phyloP scores from a whole-genome alignment of 2,888 invertebrate genomes.

The Meta bourneti region DNA sequence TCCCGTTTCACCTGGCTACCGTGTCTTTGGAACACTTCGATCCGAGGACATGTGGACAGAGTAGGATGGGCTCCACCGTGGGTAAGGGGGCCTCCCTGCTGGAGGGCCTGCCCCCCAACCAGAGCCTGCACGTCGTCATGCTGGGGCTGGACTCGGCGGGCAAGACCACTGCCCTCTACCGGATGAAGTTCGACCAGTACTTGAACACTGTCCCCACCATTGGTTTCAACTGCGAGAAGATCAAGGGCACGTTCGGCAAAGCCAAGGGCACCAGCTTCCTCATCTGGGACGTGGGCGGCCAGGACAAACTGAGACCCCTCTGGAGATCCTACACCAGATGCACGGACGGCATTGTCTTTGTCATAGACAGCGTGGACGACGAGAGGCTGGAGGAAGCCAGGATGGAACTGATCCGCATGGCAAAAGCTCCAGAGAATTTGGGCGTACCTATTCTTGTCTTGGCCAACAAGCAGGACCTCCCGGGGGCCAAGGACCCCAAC shows the following conservation, averaged over 20 bases:
- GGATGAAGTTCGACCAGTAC: conserved; percentile 98
- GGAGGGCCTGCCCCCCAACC: conserved; percentile 88
- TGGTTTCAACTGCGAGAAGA: conserved; percentile 98
- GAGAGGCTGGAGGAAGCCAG: conserved; percentile 98
- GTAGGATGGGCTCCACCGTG: conserved; percentile 74
- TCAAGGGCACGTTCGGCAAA: conserved; percentile 92
- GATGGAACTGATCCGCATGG: conserved; percentile 95
- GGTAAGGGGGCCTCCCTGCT: conserved; percentile 83
- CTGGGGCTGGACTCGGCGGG: conserved; percentile 97
- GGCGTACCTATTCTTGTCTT: conserved; percentile 95
- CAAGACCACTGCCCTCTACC: conserved; percentile 97
- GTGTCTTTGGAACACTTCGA: too few species aligned
- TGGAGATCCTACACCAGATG: conserved; percentile 99
- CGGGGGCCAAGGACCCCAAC: conserved; percentile 91
- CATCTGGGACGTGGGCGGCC: conserved; percentile 99
- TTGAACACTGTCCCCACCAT: conserved; percentile 98
- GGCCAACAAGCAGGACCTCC: conserved; percentile 95
- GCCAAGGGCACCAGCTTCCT: conserved; percentile 96
- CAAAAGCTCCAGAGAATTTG: conserved; percentile 92
- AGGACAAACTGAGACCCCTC: conserved; percentile 95
- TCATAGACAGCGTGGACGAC: conserved; percentile 95
- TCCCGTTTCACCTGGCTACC: too few species aligned
- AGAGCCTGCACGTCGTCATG: conserved; percentile 95
- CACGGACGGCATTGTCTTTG: conserved; percentile 98
- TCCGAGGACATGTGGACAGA: too few species aligned